Conservation (phyloP, 2,113 vertebrate genomes). For the Albula goreensis region DNA sequence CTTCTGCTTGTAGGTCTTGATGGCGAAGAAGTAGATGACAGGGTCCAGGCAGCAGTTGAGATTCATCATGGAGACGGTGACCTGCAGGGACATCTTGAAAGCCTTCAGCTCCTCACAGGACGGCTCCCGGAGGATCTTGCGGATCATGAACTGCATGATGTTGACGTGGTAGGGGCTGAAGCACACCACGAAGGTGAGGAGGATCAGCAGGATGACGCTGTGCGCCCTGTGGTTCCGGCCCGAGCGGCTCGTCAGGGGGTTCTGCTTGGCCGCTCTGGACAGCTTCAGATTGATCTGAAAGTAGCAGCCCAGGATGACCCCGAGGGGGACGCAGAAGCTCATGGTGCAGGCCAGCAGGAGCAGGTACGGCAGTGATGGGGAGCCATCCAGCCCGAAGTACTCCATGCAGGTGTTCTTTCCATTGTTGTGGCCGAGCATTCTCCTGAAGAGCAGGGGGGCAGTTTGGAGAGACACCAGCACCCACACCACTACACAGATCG, state of each 20-base stretch:
- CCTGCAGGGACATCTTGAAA: conserved; percentile 90
- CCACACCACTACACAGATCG: conserved; percentile 84
- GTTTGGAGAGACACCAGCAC: conserved; percentile 85
- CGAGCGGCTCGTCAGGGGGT: conserved; percentile 83
- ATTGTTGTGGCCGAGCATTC: conserved; percentile 70
- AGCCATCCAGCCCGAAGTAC: conserved; percentile 87
- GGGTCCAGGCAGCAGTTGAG: conserved; percentile 94
- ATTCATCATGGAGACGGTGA: conserved; percentile 94
- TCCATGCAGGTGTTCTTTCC: conserved; percentile 87
- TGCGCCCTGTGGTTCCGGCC: conserved; percentile 90
- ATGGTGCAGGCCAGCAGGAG: conserved; percentile 85
- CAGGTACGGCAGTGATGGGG: conserved; percentile 72
- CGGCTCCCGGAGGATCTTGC: conserved; percentile 73
- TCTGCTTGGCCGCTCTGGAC: conserved; percentile 77
- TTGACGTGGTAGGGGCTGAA: conserved; percentile 90
- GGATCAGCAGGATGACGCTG: conserved; percentile 88
- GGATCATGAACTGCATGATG: conserved; percentile 91
- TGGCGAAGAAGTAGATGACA: conserved; percentile 96
- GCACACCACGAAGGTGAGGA: conserved; percentile 86
- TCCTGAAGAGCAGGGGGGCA: conserved; percentile 77
- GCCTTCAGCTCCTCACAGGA: conserved; percentile 70
- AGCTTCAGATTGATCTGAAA: conserved; percentile 86
- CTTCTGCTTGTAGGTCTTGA: conserved; percentile 94
- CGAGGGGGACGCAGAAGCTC: conserved; percentile 81
- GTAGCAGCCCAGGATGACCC: conserved; percentile 85